These are phyloP conservation scores for Phallusia fumigata DNA, from an alignment of 23 tunicate genomes.

Conservation along the genomic window DNA sequence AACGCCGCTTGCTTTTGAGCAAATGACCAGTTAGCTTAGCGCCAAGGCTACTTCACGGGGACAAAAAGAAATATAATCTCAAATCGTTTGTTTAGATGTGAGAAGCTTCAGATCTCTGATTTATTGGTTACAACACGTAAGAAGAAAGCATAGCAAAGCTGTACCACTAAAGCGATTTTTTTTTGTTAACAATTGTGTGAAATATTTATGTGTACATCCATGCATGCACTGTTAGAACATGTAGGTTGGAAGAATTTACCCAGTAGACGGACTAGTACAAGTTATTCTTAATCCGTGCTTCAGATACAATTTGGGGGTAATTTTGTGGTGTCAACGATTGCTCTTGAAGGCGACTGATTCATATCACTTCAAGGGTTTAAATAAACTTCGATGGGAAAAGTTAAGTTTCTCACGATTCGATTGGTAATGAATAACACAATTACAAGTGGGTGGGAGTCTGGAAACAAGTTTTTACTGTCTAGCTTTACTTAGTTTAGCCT, in stretches of 20 bases:
- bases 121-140: too few species aligned
- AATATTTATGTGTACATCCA: too few species aligned
- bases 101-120: background rate
- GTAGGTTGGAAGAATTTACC: too few species aligned
- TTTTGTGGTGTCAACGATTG: background rate
- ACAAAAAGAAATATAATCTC: background rate
- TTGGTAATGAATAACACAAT: background rate
- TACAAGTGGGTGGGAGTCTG: background rate
- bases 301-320: conserved; percentile 2
- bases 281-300: background rate
- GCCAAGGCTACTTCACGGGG: background rate
- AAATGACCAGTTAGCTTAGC: conserved; percentile 1
- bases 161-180: too few species aligned
- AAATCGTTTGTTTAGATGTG: background rate
- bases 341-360: background rate
- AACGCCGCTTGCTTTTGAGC: too few species aligned
- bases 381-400: conserved; percentile 7
- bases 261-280: too few species aligned
- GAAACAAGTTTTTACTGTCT: background rate
- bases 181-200: too few species aligned
- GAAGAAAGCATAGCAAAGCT: too few species aligned
- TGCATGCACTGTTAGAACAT: too few species aligned
- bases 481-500: background rate
- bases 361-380: background rate
- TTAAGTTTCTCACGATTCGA: background rate